These are phyloP conservation scores for Cremastobaeus sp. DNA, from an alignment of 2,888 invertebrate species.

Conservation along the genomic window DNA sequence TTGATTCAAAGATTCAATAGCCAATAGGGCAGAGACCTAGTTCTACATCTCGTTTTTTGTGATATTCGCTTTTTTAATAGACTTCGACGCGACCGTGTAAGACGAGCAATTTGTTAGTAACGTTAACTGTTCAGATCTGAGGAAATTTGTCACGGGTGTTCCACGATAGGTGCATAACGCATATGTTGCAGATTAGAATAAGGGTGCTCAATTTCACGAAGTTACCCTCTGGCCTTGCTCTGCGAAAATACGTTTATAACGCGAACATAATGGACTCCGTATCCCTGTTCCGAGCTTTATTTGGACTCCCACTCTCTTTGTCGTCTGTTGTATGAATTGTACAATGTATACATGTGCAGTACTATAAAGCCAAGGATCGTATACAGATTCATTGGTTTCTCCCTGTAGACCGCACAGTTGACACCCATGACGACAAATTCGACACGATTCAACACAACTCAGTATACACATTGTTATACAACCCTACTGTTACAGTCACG, in stretches of 20 bases:
- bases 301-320: constrained; percentile 53
- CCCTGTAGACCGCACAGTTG: constrained; percentile 59
- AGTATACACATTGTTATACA: constrained; percentile 60
- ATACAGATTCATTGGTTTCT: constrained; percentile 60
- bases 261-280: constrained; percentile 70
- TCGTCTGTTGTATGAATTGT: constrained; percentile 51
- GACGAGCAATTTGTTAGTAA: constrained; percentile 70
- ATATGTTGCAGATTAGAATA: constrained; percentile 61
- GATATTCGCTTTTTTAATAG: constrained; percentile 57
- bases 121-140: constrained; percentile 68
- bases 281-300: constrained; percentile 64
- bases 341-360: constrained; percentile 50
- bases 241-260: constrained; percentile 68
- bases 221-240: constrained; percentile 60
- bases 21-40: constrained; percentile 1
- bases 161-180: constrained; percentile 59
- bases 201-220: constrained; percentile 63
- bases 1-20: constrained; percentile 24
- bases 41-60: constrained; percentile 40
- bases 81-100: constrained; percentile 55
- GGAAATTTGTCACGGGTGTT: constrained; percentile 68
- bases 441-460: constrained; percentile 67
- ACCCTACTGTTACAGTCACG: constrained; percentile 57
- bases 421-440: constrained; percentile 70
- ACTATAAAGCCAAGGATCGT: constrained; percentile 59